Percentiles rank a stretch among this genome's conserved stretches.
phyloP scores from a whole-genome alignment of 2,797 vertebrate genomes.

The Champsocephalus esox region DNA sequence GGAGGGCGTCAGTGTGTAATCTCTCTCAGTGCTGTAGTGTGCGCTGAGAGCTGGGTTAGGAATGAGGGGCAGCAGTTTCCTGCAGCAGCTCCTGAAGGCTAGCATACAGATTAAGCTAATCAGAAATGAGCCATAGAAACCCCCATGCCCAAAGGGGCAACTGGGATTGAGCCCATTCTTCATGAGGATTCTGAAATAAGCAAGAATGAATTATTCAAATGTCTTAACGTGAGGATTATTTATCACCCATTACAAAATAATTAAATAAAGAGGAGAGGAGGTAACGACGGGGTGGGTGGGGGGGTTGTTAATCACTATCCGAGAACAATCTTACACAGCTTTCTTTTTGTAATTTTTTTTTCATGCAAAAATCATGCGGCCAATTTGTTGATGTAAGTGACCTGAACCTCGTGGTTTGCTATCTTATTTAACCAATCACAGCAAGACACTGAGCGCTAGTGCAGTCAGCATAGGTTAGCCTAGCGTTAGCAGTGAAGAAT shows the following conservation, averaged over 20 bases:
- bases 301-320: slow-evolving; percentile 87
- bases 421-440: slow-evolving; percentile 90
- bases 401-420: slow-evolving; percentile 98
- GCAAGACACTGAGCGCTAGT: slow-evolving; percentile 74
- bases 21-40: slow-evolving; percentile 40
- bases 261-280: slow-evolving; percentile 42
- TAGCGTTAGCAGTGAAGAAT: slow-evolving; percentile 66
- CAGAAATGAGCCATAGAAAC: slow-evolving; percentile 61
- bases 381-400: slow-evolving; percentile 99
- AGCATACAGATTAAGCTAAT: slow-evolving; percentile 71
- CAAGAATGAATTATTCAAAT: slow-evolving; percentile 55
- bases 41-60: slow-evolving; percentile 47
- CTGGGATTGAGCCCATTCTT: slow-evolving; percentile 56
- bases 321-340: slow-evolving; percentile 95
- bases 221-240: slow-evolving; percentile 52
- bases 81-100: slow-evolving; percentile 52
- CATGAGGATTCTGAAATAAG: slow-evolving; percentile 32
- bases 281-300: slow-evolving; percentile 60
- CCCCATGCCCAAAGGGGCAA: slow-evolving; percentile 50
- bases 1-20: slow-evolving; percentile 43
- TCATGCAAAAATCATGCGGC: slow-evolving; percentile 99
- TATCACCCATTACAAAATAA: slow-evolving; percentile 38
- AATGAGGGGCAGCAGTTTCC: slow-evolving; percentile 57
- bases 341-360: slow-evolving; percentile 99
- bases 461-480: slow-evolving; percentile 54